These are phyloP conservation scores for Sebastes elongatus DNA, from an alignment of 2,797 vertebrate species.

Conservation along the genomic window DNA sequence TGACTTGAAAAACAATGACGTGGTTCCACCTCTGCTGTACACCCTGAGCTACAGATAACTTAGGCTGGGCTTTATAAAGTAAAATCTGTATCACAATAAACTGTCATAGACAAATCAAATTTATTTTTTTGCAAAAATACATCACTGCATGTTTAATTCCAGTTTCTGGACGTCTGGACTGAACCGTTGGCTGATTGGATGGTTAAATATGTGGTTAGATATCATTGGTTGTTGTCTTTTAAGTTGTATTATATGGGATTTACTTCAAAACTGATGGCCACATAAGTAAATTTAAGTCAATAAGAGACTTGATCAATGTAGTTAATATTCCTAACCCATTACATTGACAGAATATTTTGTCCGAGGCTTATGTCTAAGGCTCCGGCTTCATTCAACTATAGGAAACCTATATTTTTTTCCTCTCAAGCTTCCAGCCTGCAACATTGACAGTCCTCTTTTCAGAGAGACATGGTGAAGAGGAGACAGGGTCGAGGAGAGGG, in stretches of 20 bases:
- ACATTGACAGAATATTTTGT: slow-evolving; percentile 32
- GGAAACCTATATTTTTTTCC: slow-evolving; percentile 16
- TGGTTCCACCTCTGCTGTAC: accelerated
- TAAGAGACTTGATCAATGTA: slow-evolving; percentile 11
- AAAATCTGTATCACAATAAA: neutral
- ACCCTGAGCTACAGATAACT: neutral
- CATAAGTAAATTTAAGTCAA: neutral
- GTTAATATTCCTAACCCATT: slow-evolving; percentile 18
- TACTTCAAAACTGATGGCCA: neutral
- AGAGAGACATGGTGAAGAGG: slow-evolving; percentile 32
- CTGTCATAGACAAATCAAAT: neutral
- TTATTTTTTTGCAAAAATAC: neutral
- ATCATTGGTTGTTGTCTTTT: neutral
- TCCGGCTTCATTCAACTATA: neutral
- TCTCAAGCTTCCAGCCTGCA: slow-evolving; percentile 18
- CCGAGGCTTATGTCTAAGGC: neutral
- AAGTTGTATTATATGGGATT: neutral
- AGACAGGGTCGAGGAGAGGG: slow-evolving; percentile 68
- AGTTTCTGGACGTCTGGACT: neutral
- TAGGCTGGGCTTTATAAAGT: neutral
- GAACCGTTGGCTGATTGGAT: neutral
- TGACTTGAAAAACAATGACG: too few species aligned
- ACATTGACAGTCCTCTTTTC: slow-evolving; percentile 40
- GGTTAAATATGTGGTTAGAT: neutral
- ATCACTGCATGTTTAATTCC: neutral